Evolutionary conservation across 1,140 invertebrate species (phyloP), one percentile per base, ranked within the genome.

Genomic region (Sarcophaga bullata): DNA sequence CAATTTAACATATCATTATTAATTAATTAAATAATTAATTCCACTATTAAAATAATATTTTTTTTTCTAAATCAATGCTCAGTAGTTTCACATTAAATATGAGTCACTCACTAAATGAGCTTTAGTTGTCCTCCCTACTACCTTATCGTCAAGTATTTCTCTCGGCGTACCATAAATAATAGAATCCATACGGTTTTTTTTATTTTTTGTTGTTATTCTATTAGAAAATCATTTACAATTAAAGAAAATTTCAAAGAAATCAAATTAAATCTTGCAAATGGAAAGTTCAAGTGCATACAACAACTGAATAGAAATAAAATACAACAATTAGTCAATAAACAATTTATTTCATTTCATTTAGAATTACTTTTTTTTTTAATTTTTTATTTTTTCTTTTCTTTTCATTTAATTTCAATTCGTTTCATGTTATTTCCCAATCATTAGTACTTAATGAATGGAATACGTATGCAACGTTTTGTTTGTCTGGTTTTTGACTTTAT

Each of bases 401-500:
- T n/a, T n/a, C 52, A 58, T 15, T 58, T n/a, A n/a, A 58, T 58
- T 15, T 13, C 25, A 37, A 37, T 37, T 37, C 25, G 25, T 37
- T 37, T 37, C 10, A 58, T n/a, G n/a, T 58, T 58, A n/a, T n/a
- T 58, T 58, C n/a, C 54, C 15, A 80, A 11, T 8, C n/a, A 80
- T 52, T n/a, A 10, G 49, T 80, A 13, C 25, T 37, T 49, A 17
- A 11, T 80, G 10, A 13, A 19, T 25, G 19, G n/a, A n/a, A n/a
- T n/a, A 7, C 8, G n/a, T 73, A 17, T 25, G 52, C 25, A 37
- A 37, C 6, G 54, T 58, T 6, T 80, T 58, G 8, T 73, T 80
- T 62, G 25, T 10, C 58, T 80, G 62, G 9, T 52, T 50, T n/a
- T 73, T 13, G 75, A 6, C 6, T 76, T 81, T 58, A 83, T 19